phyloP scores from a whole-genome alignment of 2,113 vertebrate species.

The Laterallus jamaicensis region DNA sequence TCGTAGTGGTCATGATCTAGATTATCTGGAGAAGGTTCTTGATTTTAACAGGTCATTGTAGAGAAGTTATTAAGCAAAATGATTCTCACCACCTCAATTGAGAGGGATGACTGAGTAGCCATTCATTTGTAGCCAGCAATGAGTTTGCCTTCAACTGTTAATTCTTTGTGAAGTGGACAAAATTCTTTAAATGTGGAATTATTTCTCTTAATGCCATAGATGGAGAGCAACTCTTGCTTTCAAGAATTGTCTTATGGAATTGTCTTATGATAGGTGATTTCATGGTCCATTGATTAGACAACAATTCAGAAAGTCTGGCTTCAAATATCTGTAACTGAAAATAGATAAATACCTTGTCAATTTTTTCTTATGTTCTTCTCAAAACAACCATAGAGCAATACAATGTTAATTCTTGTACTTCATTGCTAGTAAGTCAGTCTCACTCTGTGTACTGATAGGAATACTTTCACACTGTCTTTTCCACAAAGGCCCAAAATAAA shows the following conservation, averaged over 20 bases:
- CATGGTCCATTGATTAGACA: background rate
- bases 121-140: too few relatives aligned
- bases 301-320: background rate
- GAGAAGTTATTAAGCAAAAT: background rate
- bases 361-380: background rate
- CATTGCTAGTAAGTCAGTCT: background rate
- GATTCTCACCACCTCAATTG: background rate
- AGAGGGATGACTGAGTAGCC: background rate
- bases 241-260: background rate
- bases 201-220: background rate
- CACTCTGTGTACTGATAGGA: background rate
- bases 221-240: background rate
- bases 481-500: background rate
- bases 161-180: background rate
- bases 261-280: background rate
- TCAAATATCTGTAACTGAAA: background rate
- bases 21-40: background rate
- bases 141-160: background rate
- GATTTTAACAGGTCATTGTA: background rate
- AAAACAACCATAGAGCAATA: background rate
- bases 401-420: background rate
- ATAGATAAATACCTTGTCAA: fast-evolving
- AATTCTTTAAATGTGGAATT: background rate
- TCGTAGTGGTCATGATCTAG: background rate
- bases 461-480: background rate